phyloP scores from a whole-genome alignment of 2,797 vertebrate species.

The Babyrousa celebensis region DNA sequence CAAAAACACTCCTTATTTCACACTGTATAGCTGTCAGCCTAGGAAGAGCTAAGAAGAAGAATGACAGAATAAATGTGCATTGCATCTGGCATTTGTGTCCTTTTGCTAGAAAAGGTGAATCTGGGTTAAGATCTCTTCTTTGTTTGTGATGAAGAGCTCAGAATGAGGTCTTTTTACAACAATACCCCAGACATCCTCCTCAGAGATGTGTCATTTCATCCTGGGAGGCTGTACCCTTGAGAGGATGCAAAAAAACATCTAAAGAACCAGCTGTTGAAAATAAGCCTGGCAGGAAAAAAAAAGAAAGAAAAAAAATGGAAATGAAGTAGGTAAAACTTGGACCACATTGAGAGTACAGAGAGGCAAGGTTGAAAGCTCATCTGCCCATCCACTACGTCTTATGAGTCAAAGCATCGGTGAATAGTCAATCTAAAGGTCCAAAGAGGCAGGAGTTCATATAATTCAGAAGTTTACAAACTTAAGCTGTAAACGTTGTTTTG shows the following conservation, averaged over 20 bases:
- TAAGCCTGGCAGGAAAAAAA: not conserved
- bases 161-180: conserved; percentile 21
- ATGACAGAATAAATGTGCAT: not conserved
- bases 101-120: conserved; percentile 62
- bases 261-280: not conserved
- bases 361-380: not conserved
- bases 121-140: conserved; percentile 36
- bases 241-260: not conserved
- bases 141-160: conserved; percentile 41
- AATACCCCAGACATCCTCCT: not conserved
- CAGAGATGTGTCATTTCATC: not conserved
- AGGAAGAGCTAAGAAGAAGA: not conserved
- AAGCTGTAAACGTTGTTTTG: not conserved
- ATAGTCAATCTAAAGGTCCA: not conserved
- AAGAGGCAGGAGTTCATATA: not conserved
- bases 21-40: not conserved
- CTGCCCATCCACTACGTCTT: not conserved
- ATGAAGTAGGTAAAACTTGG: not conserved
- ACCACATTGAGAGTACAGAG: not conserved
- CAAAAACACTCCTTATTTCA: conserved; percentile 55
- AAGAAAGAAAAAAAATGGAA: not conserved
- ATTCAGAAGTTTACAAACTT: not conserved
- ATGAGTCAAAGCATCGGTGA: not conserved
- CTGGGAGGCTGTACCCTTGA: not conserved
- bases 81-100: not conserved